Base-by-base conservation (phyloP, 2,113 vertebrate genomes). In the Hyperopisus bebe region DNA sequence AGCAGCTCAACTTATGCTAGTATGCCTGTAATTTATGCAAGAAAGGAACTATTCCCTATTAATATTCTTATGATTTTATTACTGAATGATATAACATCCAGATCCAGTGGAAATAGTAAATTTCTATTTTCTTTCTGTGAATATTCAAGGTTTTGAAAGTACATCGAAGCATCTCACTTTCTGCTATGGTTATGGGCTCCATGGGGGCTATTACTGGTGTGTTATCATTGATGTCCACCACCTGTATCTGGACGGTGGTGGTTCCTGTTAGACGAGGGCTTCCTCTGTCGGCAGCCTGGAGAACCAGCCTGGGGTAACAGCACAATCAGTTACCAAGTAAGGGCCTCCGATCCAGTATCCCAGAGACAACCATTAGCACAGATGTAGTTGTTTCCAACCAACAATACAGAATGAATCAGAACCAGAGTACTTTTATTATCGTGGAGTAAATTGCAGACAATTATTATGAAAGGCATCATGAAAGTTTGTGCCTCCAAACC, bases 191-290 rank as follows among this genome's bases (percentile, higher is more conserved):
- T 51, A 97, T 94, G 86, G 96, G 93, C 89, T 96, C 94, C 74
- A 94, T 94, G 8, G 94, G 94, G 2, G 96, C 96, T 55, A 99
- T 94, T 89, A 92, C 62, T 0, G 98, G 98, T 70, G 93, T 94
- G 7, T 98, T 98, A 94, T 99, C 97, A 70, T 99, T 99, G 91
- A 97, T 74, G 66, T 99, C 98, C 82, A 96, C 95, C 90, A 99
- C 97, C 48, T 97, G 95, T 92, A 99, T 94, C 91, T 91, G 93
- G 92, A 99, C 84, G 50, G 93, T 91, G 90, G 94, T 87, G 1
- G 95, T 97, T 90, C 94, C 93, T 91, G 96, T 97, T 93, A 97
- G 95, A 0, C 94, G 93, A 90, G 97, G 97, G 9, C 92, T 95
- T 91, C 98, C 98, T 93, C 92, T 96, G 93, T 99, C 98, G 90